Percentiles rank a stretch among this genome's conserved stretches.
These are phyloP conservation scores for Montipora efflorescens DNA, from an alignment of 64 coral and sea anemone species.

Conservation along the genomic window DNA sequence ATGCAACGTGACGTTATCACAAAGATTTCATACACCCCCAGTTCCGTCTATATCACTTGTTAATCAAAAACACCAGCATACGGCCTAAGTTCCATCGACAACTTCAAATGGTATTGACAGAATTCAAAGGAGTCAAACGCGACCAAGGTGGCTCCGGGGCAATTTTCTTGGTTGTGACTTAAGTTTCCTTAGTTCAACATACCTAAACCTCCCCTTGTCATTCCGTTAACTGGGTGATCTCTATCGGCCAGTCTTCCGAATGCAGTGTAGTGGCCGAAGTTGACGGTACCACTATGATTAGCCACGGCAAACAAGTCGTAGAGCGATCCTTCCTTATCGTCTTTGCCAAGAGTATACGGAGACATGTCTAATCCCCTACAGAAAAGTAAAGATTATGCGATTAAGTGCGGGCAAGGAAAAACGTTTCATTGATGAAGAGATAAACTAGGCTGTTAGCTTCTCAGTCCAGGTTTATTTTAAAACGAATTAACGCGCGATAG, in stretches of 20 bases:
- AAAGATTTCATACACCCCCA: no score
- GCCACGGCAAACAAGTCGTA: conserved; percentile 89
- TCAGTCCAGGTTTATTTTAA: no score
- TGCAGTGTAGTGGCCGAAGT: conserved; percentile 93
- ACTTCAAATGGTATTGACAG: no score
- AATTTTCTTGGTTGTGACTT: background rate
- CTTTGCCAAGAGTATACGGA: conserved; percentile 65
- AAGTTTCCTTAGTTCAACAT: background rate
- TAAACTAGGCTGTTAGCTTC: background rate
- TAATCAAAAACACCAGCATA: no score
- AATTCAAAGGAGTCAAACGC: no score
- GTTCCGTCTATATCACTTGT: no score
- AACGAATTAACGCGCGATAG: no score
- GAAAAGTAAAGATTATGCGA: background rate
- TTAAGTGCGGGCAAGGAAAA: background rate
- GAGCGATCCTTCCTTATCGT: conserved; percentile 41
- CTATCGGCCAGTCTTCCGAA: conserved; percentile 56
- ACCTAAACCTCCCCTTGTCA: conserved; percentile 60
- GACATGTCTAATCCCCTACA: conserved; percentile 87
- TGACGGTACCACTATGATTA: conserved; percentile 91
- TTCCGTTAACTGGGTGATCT: conserved; percentile 27
- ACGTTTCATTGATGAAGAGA: background rate
- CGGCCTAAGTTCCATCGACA: no score
- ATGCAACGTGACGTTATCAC: no score
- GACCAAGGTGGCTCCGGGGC: no score